Evolutionary conservation across 1,140 invertebrate species (phyloP).

Genomic region (Panonychus citri): DNA sequence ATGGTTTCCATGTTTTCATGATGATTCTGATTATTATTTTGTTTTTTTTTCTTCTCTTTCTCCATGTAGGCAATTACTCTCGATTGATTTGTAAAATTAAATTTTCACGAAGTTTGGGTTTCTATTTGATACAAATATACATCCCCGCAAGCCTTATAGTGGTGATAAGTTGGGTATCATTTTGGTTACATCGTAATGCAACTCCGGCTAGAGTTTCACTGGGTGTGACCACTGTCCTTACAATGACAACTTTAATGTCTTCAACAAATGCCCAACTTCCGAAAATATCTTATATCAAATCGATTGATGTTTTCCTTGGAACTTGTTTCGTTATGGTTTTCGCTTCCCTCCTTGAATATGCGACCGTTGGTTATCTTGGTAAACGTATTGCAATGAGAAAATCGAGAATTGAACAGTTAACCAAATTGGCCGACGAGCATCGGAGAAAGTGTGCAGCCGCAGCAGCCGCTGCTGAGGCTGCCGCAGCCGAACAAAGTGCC

Average conservation of each 20-base stretch:
- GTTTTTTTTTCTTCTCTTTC: no score
- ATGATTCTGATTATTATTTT: no score
- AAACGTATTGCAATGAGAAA: slow-evolving; percentile 84
- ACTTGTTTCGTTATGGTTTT: slow-evolving; percentile 66
- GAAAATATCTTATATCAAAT: slow-evolving; percentile 95
- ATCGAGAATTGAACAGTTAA: slow-evolving; percentile 57
- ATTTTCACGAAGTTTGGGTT: slow-evolving; percentile 91
- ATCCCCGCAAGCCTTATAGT: slow-evolving; percentile 29
- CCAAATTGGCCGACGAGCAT: slow-evolving; percentile 65
- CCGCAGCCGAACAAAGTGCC: not conserved
- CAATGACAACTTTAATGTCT: slow-evolving; percentile 96
- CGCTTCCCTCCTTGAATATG: slow-evolving; percentile 37
- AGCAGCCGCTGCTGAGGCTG: slow-evolving; percentile 9
- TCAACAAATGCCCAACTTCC: slow-evolving; percentile 91
- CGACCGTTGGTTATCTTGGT: slow-evolving; percentile 79
- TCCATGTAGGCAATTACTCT: slow-evolving; percentile 77
- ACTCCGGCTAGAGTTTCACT: slow-evolving; percentile 26
- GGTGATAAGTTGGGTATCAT: slow-evolving; percentile 28
- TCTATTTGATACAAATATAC: slow-evolving; percentile 62
- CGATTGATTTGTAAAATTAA: slow-evolving; percentile 89
- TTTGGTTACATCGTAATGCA: slow-evolving; percentile 25
- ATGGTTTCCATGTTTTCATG: no score
- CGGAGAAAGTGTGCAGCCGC: slow-evolving; percentile 11
- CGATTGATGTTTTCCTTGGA: slow-evolving; percentile 90
- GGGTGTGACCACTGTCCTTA: slow-evolving; percentile 32